phyloP scores from a whole-genome alignment of 2,113 vertebrate genomes.

The Urocynchramus pylzowi region DNA sequence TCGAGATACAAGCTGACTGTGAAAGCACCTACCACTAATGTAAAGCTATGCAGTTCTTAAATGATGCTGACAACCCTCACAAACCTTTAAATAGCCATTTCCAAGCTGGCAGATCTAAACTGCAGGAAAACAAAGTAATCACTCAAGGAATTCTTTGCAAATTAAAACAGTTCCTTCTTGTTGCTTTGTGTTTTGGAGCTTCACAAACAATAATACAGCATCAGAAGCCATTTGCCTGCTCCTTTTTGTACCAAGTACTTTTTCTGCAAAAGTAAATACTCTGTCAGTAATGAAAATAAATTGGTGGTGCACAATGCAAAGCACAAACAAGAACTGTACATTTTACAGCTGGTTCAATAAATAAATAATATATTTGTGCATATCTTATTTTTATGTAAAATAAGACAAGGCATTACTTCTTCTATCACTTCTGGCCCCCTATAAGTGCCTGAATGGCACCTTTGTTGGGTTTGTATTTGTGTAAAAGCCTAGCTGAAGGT shows the following conservation, averaged over 20 bases:
- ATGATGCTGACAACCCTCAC: constrained; percentile 44
- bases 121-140: constrained; percentile 52
- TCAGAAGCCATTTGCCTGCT: not conserved
- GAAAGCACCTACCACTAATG: constrained; percentile 44
- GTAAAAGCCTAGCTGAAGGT: not conserved
- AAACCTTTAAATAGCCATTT: constrained; percentile 62
- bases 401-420: not conserved
- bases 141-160: constrained; percentile 41
- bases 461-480: not conserved
- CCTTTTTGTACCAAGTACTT: not conserved
- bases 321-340: not conserved
- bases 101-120: constrained; percentile 49
- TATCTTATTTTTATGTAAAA: not conserved
- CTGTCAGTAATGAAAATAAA: not conserved
- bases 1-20: constrained; percentile 33
- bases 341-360: not conserved
- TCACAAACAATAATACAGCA: not conserved
- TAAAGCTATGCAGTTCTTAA: constrained; percentile 47
- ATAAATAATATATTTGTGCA: not conserved
- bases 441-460: not conserved
- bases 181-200: constrained; percentile 21
- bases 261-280: constrained; percentile 1
- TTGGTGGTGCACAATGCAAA: not conserved
- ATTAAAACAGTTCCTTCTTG: constrained; percentile 41
- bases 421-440: not conserved